Conservation (phyloP, 2,888 invertebrate species). For the Petrolisthes manimaculis region DNA sequence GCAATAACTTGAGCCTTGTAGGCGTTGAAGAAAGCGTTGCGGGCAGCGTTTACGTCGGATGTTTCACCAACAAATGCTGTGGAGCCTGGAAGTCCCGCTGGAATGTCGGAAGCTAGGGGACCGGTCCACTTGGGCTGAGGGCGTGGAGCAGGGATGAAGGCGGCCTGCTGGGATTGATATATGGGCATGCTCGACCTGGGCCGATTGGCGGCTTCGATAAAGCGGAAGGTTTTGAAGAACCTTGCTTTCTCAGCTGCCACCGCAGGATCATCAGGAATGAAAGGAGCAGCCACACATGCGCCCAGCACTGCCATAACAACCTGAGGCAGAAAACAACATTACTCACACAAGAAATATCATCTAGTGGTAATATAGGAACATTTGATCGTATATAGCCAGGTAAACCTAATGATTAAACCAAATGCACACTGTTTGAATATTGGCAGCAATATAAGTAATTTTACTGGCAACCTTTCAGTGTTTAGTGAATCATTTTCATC, state of each 20-base stretch:
- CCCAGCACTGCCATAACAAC: constrained; percentile 64
- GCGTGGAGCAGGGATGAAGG: not conserved
- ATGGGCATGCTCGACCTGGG: not conserved
- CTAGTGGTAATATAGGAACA: not conserved
- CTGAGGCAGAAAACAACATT: constrained; percentile 18
- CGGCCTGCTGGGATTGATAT: constrained; percentile 23
- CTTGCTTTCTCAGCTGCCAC: constrained; percentile 61
- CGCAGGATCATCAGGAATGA: constrained; percentile 52
- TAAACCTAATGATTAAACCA: not conserved
- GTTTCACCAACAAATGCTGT: constrained; percentile 28
- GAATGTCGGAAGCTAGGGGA: constrained; percentile 49
- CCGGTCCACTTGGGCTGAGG: constrained; percentile 47
- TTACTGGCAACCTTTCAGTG: too few species aligned
- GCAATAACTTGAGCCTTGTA: constrained; percentile 42
- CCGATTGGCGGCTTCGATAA: constrained; percentile 19
- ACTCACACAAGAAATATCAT: not conserved
- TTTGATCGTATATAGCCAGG: not conserved
- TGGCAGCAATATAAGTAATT: not conserved
- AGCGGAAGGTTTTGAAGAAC: constrained; percentile 48
- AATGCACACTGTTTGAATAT: not conserved
- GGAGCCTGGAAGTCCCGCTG: constrained; percentile 45
- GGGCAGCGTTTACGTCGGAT: constrained; percentile 36
- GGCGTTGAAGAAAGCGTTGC: constrained; percentile 43
- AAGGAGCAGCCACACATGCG: constrained; percentile 45
- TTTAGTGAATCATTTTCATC: too few species aligned